A percentile compares a stretch with the other conserved stretches of the same genome.
phyloP scores from a whole-genome alignment of 2,888 invertebrate genomes.

The Hyposoter dolosus region DNA sequence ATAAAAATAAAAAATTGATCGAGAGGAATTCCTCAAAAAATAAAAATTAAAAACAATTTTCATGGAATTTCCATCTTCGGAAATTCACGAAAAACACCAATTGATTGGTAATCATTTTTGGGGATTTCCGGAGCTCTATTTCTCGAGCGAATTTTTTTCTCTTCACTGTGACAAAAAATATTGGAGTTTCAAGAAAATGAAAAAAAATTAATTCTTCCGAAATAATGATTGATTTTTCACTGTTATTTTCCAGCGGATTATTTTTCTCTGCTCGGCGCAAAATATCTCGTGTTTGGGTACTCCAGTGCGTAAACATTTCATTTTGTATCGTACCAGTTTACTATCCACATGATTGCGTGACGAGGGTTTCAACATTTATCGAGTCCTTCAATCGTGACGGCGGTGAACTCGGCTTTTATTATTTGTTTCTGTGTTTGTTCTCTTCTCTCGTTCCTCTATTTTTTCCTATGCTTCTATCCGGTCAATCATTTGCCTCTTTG shows the following conservation, averaged over 20 bases:
- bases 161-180: too few species aligned
- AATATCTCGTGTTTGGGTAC: not conserved
- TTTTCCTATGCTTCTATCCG: slow-evolving; percentile 33
- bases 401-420: slow-evolving; percentile 36
- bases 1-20: not conserved
- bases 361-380: slow-evolving; percentile 61
- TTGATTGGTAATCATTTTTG: too few species aligned
- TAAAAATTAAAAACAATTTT: not conserved
- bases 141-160: too few species aligned
- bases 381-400: slow-evolving; percentile 48
- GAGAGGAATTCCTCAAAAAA: not conserved
- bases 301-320: slow-evolving; percentile 16
- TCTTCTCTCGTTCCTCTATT: not conserved
- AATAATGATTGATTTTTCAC: not conserved
- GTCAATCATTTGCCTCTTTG: slow-evolving; percentile 50
- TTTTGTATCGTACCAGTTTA: slow-evolving; percentile 32
- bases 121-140: too few species aligned
- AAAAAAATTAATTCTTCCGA: not conserved
- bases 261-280: not conserved
- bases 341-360: slow-evolving; percentile 55
- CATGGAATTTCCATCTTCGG: too few species aligned
- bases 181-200: too few species aligned
- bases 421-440: slow-evolving; percentile 40
- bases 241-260: not conserved
- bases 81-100: too few species aligned